Base-by-base conservation (phyloP, 2,888 invertebrate genomes). In the Dynastes maya region DNA sequence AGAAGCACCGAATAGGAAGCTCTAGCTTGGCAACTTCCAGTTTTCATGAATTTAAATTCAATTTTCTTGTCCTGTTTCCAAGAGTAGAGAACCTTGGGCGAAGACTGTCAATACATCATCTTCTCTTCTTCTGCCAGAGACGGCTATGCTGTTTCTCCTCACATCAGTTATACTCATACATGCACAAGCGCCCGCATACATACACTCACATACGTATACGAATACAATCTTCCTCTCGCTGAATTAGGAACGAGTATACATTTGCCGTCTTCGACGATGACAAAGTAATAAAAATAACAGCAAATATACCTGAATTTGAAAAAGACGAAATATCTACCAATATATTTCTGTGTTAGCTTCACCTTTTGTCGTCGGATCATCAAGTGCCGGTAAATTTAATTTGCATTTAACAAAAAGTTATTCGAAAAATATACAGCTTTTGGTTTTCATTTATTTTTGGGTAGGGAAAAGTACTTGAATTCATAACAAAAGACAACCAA, bases 31-130 rank as follows among this genome's bases (percentile, higher is more conserved):
- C 86, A 86, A 86, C 87, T 87, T 86, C 85, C 86, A 86, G 85
- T 87, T 87, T 87, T 87, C 87, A 87, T 87, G 87, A 87, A 87
- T 87, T 87, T 87, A 87, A 87, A 87, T 87, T 87, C 87, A 87
- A 87, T 87, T 87, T 87, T 87, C 87, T 85, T 86, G 85, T 87
- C 86, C 86, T 86, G 86, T 86, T 85, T 85, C 84, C 86, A 86
- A 84, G 80, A 83, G 84, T 79, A 82, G 82, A 82, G 79, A 80
- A 74, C 81, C 80, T 81, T 81, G 80, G 82, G 82, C 82, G 80
- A 81, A 80, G 81, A 81, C 83, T 86, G 86, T 86, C 87, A 86
- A 87, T 87, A 86, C 87, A 86, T 87, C 86, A 87, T 87, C 86
- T 86, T 84, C 86, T 87, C 84, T 85, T 85, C 83, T 80, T 72